phyloP scores from a whole-genome alignment of 35 echinoderm and acorn worm genomes.

The Stichopus chloronotus region DNA sequence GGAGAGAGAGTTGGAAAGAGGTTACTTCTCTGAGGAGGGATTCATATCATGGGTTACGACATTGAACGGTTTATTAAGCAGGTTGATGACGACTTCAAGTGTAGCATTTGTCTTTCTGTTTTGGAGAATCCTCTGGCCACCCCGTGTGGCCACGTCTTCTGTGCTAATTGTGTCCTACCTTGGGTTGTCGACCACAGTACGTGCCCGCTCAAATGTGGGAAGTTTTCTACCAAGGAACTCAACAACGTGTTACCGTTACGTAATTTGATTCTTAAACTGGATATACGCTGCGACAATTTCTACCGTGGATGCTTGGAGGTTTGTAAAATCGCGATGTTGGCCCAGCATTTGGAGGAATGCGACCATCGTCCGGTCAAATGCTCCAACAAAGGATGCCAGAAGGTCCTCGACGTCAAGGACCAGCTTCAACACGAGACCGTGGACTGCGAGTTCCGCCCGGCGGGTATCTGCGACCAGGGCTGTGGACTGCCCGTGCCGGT shows the following conservation, averaged over 20 bases:
- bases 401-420: conserved; percentile 87
- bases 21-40: not conserved
- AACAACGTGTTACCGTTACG: conserved; percentile 91
- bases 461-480: conserved; percentile 87
- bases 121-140: conserved; percentile 96
- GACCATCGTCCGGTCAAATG: conserved; percentile 87
- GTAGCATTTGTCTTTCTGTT: conserved; percentile 92
- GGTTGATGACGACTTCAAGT: conserved; percentile 97
- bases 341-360: conserved; percentile 90
- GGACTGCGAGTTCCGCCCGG: conserved; percentile 86
- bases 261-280: conserved; percentile 94
- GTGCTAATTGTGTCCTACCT: conserved; percentile 89
- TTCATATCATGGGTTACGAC: conserved; percentile 93
- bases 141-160: conserved; percentile 99
- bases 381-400: conserved; percentile 91
- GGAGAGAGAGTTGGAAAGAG: not conserved
- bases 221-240: conserved; percentile 96
- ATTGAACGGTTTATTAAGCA: conserved; percentile 85
- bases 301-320: conserved; percentile 82
- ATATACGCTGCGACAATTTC: conserved; percentile 92
- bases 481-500: conserved; percentile 82
- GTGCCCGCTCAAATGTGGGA: conserved; percentile 95
- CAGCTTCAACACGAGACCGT: conserved; percentile 81
- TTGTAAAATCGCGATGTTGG: conserved; percentile 86
- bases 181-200: conserved; percentile 92